A percentile compares a stretch with the other conserved stretches of the same genome.
Evolutionary conservation across 2,888 invertebrate species (phyloP).

Genomic region (Ecdyonurus torrentis): DNA sequence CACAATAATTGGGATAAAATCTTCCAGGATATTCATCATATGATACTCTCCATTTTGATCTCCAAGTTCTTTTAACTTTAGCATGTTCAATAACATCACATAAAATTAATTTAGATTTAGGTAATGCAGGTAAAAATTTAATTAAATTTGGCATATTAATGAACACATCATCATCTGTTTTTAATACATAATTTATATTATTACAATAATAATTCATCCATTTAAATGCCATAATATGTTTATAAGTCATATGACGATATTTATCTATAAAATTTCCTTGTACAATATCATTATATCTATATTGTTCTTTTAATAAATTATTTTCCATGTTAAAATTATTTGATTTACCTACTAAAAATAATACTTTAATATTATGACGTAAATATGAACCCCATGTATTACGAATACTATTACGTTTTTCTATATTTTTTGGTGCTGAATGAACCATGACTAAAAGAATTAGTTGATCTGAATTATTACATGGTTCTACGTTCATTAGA

Average conservation of each 20-base stretch:
- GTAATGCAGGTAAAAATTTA: neutral
- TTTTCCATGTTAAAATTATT: conserved; percentile 23
- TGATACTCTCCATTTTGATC: conserved; percentile 63
- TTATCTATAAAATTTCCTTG: conserved; percentile 61
- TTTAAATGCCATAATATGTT: conserved; percentile 66
- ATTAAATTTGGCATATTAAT: neutral
- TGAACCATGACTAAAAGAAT: conserved; percentile 46
- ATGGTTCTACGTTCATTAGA: conserved; percentile 27
- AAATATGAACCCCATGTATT: conserved; percentile 46
- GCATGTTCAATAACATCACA: conserved; percentile 20
- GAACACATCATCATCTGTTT: conserved; percentile 31
- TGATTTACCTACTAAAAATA: conserved; percentile 48
- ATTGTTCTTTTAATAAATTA: conserved; percentile 34
- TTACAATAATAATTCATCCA: conserved; percentile 57
- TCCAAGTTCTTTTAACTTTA: conserved; percentile 38
- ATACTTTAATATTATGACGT: conserved; percentile 28
- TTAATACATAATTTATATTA: conserved; percentile 36
- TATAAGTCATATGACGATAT: conserved; percentile 69
- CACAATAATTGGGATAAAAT: conserved; percentile 58
- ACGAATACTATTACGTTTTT: conserved; percentile 48
- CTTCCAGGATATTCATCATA: conserved; percentile 41
- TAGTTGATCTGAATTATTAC: neutral
- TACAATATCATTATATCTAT: conserved; percentile 44
- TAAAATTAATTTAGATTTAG: neutral
- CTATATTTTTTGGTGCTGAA: conserved; percentile 46